Percentiles rank a stretch among this genome's conserved stretches.
Evolutionary conservation across 1,140 invertebrate genomes (phyloP).

Genomic region (Euglossa dilemma): DNA sequence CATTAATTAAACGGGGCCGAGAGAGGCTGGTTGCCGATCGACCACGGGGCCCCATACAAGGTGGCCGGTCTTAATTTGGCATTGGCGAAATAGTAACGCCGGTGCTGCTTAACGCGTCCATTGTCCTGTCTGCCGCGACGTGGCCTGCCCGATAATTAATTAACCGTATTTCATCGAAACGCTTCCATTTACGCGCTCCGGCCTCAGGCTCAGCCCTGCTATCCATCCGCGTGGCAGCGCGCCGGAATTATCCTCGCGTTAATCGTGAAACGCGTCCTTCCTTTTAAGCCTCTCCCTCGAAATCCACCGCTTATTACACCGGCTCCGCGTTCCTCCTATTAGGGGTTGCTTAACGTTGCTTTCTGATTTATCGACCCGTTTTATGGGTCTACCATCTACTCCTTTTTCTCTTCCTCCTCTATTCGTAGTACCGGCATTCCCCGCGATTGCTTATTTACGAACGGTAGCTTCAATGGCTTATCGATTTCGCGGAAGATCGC

Average conservation of each 20-base stretch:
- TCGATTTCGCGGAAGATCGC: too few species aligned
- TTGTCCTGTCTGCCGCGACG: slow-evolving; percentile 18
- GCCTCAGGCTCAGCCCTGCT: too few species aligned
- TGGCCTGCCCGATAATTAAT: slow-evolving; percentile 28
- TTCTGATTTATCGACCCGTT: slow-evolving; percentile 3
- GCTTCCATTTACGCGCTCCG: background rate
- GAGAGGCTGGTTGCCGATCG: background rate
- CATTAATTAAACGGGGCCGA: slow-evolving; percentile 31
- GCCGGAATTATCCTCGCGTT: slow-evolving; percentile 2
- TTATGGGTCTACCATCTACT: too few species aligned
- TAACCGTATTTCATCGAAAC: slow-evolving; percentile 27
- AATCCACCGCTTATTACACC: background rate
- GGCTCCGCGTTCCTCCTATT: background rate
- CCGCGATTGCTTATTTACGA: too few species aligned
- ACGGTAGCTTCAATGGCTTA: too few species aligned
- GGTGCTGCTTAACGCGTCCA: slow-evolving; percentile 18
- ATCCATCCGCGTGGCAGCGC: background rate
- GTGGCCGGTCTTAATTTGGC: slow-evolving; percentile 39
- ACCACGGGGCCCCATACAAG: slow-evolving; percentile 23
- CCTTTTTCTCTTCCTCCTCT: background rate
- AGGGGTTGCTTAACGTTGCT: background rate
- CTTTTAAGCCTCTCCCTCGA: slow-evolving; percentile 11
- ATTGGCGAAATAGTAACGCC: slow-evolving; percentile 44
- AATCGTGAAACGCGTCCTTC: slow-evolving; percentile 3
- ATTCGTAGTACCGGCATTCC: too few species aligned